Evolutionary conservation across 2,113 vertebrate species (phyloP).

Genomic region (Alaudala cheleensis): DNA sequence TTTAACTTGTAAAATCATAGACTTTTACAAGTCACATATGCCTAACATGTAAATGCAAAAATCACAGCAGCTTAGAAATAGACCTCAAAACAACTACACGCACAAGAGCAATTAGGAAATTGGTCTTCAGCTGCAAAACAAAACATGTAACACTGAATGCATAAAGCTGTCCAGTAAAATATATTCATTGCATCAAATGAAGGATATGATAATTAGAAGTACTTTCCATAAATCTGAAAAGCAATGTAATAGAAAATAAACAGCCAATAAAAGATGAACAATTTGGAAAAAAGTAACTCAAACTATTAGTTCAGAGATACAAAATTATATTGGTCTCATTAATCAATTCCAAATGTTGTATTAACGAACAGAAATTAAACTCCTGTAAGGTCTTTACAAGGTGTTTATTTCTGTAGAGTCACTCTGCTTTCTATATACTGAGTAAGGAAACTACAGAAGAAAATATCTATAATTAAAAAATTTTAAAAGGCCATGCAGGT

Average conservation of each 20-base stretch:
- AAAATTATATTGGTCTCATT: constrained; percentile 46
- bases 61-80: background rate
- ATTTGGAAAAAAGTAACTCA: constrained; percentile 17
- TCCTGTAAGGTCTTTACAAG: background rate
- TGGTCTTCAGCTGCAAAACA: background rate
- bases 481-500: background rate
- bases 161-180: constrained; percentile 31
- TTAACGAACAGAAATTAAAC: background rate
- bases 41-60: background rate
- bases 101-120: background rate
- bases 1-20: background rate
- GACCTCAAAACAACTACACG: background rate
- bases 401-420: background rate
- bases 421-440: background rate
- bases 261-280: constrained; percentile 40
- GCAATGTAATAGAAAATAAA: constrained; percentile 36
- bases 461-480: background rate
- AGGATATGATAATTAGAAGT: constrained; percentile 6
- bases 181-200: constrained; percentile 13
- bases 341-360: constrained; percentile 37
- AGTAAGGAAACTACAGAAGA: background rate
- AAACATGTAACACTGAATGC: background rate
- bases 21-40: background rate
- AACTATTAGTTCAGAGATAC: constrained; percentile 40
- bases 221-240: constrained; percentile 32